Evolutionary conservation across 2,888 invertebrate species (phyloP), one percentile per base, ranked within the genome.

Genomic region (Lasioglossum zephyrum): DNA sequence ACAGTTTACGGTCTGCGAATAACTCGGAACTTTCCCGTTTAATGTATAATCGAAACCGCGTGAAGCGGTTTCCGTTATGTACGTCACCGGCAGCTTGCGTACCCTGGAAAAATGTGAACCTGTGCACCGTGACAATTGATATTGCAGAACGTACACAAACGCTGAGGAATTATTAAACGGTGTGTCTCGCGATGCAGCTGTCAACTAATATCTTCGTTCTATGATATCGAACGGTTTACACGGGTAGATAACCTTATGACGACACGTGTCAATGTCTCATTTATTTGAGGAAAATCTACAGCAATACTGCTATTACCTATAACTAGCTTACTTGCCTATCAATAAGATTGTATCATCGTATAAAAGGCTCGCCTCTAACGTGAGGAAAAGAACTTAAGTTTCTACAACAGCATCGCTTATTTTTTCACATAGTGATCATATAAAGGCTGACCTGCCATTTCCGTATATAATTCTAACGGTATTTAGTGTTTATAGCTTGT

Each of bases 231-330:
- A 72, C 90, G 88, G 78, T 85, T 85, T 83, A 74, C 78, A 57
- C 90, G 84, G 85, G 90, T 89, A 89, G 88, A 89, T 85, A 90
- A 85, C 90, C 88, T 90, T 79, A 73, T 73, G 41, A 83, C 57
- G 60, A 47, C 31, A 57, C 76, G 74, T 16, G 8, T 39, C 63
- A 57, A 36, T 31, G n/a, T 49, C 63, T 79, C 69, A 60, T 77
- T 84, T 74, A 80, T 73, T 63, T 31, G 6, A 31, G 31, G 31
- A 31, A 63, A 13, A 31, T 63, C 31, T n/a, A 31, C 31, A 63
- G 6, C 16, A 16, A 31, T 26, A 31, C 13, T 26, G 31, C 6
- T 31, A 4, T 63, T 26, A 9, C n/a, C 9, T 53, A 2, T 53
- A n/a, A 53, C 22, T n/a, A 53, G 22, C 53, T 53, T 53, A 53